Percentiles rank a stretch among this genome's conserved stretches.
These are phyloP conservation scores for Cololabis saira DNA, from an alignment of 2,113 vertebrate genomes.

Conservation along the genomic window DNA sequence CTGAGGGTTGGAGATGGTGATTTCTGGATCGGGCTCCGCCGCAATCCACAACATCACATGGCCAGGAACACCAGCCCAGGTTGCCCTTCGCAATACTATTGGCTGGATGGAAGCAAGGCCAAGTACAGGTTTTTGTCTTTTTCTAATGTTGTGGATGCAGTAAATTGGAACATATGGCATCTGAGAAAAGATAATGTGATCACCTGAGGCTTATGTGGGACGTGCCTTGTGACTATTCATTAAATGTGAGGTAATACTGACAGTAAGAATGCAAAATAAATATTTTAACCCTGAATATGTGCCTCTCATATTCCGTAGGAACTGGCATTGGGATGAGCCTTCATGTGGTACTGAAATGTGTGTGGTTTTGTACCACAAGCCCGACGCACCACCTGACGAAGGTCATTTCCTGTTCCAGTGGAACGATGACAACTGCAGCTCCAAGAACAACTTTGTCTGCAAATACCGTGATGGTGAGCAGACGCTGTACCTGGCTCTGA, in stretches of 20 bases:
- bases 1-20: constrained; percentile 87
- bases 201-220: too few relatives aligned
- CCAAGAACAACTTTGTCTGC: constrained; percentile 97
- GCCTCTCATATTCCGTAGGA: constrained; percentile 75
- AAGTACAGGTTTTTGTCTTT: constrained; percentile 84
- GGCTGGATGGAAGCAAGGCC: constrained; percentile 89
- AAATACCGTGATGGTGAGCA: constrained; percentile 90
- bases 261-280: too few relatives aligned
- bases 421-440: constrained; percentile 92
- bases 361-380: constrained; percentile 91
- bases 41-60: constrained; percentile 65
- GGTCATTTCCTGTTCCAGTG: constrained; percentile 90
- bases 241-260: too few relatives aligned
- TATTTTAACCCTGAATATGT: not conserved
- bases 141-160: not conserved
- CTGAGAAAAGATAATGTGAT: not conserved
- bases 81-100: constrained; percentile 86
- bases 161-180: not conserved
- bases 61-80: constrained; percentile 60
- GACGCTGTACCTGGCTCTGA: constrained; percentile 1
- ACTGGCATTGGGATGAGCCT: constrained; percentile 93
- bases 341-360: constrained; percentile 93
- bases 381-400: constrained; percentile 80
- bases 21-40: constrained; percentile 93
- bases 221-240: too few relatives aligned